Evolutionary conservation across 1,140 invertebrate species (phyloP), one percentile per base, ranked within the genome.

Genomic region (Paramacrobiotus metropolitanus): DNA sequence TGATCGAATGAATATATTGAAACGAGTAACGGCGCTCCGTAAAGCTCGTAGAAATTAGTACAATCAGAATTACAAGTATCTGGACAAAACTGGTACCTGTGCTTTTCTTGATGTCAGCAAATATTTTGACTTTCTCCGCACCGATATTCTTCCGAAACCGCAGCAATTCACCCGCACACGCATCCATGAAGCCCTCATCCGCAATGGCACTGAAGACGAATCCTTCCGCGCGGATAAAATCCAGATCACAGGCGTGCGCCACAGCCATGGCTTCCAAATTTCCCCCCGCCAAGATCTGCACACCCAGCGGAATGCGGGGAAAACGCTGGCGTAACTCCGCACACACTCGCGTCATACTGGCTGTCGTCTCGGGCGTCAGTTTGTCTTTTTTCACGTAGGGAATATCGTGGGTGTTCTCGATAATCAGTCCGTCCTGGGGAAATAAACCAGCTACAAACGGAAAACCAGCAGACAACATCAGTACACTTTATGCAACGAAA

Each of bases 361-460:
- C 77, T 1, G 77, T 77, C 21, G 78, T 77, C 72, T 89, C 86
- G 1, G 85, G 82, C 3, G 79, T 78, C 45, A 83, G 68, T 30
- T 79, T 64, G 34, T 71, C 68, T 1, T 75, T 67, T 63, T 76
- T 74, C 1, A 83, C 65, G 67, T 89, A 89, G 0, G 86, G 87
- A n/a, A 86, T 68, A 69, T 89, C 87, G 69, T 86, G 79, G 86
- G 88, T 89, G 68, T 89, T 89, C 73, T 89, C 87, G 1, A 90
- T 70, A 15, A 88, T 68, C 1, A 89, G 71, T 21, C 77, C 83
- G 74, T 87, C 83, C 84, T 86, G 64, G n/a, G n/a, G n/a, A n/a
- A n/a, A n/a, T n/a, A n/a, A n/a, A n/a, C n/a, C n/a, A n/a, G n/a
- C n/a, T n/a, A n/a, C n/a, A n/a, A n/a, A n/a, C n/a, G n/a, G n/a